Base-by-base conservation (phyloP, 64 coral and sea anemone genomes). In the Stichodactyla mertensii region DNA sequence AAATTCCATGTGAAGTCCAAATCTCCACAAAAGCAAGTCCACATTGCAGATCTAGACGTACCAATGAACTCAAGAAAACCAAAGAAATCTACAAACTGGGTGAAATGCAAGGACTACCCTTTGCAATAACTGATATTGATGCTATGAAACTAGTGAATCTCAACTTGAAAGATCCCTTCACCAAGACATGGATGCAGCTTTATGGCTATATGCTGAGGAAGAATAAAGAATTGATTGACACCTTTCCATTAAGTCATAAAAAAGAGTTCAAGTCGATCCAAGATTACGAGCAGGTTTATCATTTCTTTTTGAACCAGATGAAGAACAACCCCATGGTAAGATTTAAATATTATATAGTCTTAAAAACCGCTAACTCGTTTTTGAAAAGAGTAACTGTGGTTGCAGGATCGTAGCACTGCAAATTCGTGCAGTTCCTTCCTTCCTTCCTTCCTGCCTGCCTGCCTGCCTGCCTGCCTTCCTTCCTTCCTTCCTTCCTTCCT, bases 1-100 rank as follows among this genome's bases (percentile, higher is more conserved):
- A 87, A 88, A 87, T 84, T 55, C 82, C 88, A 28, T 97, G 94
- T 24, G 56, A 54, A 27, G 91, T 97, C 20, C 22, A 66, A 14
- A 80, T 97, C 20, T 84, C 91, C 0, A 88, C 93, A 70, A 93
- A 90, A 55, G 70, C 55, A 18, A 79, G 82, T 10, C 22, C 70
- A 6, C 89, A 97, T 7, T 97, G 94, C 20, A 91, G 62, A 36
- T 60, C 82, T 27, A 84, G 28, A 28, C 88, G 94, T 45, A 19
- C 52, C 15, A 87, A 90, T 61, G 86, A 87, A 7, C 85, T 97
- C 7, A 57, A 18, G 12, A 77, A 87, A 16, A 27, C 64, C 15
- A 82, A 89, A 54, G 56, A 57, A 57, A 80, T 97, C 27, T 97
- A 97, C 88, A 97, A 97, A 56, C 85, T 97, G n/a, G 94, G 94